Evolutionary conservation across 1,140 invertebrate species (phyloP), one percentile per base, ranked within the genome.

Genomic region (Drosophila subobscura): DNA sequence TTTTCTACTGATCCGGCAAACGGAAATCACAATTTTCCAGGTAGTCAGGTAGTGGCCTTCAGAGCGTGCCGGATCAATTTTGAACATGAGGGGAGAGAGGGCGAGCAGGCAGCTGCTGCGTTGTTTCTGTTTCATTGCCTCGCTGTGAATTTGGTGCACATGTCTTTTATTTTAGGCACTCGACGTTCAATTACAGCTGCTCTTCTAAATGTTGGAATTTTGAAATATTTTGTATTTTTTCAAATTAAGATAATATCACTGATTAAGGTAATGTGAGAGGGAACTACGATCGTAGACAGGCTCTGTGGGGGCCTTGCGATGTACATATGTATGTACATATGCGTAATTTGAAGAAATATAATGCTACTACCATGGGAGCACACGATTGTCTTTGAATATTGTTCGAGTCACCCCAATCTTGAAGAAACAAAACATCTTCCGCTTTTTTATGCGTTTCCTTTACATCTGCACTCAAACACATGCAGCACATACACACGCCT

Each of bases 111-210:
- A 54, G 79, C 79, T 78, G 79, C 54, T 40, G 14, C 42, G 22
- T 22, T 27, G 23, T 63, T 81, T n/a, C 20, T 37, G 27, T 66
- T 81, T 77, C 41, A 53, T 61, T 75, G 55, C 66, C 75, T 83
- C 37, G 49, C 54, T 57, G 27, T 74, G 63, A 42, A 51, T 58
- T 47, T 33, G 55, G 55, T 64, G 50, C 56, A 52, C 55, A 79
- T 61, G 47, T 42, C 44, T 29, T 22, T 56, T 20, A 41, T 40
- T 53, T 58, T 68, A 27, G 40, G 52, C 59, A 27, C 41, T 57
- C 54, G 25, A 16, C 25, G 40, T 33, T 16, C 27, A 52, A 41
- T 49, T 47, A 22, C 66, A 67, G 52, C 63, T 56, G 40, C 33
- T 33, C 5, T 47, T 7, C 27, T 12, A 27, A 63, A 63, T 27